Evolutionary conservation across 2,113 vertebrate species (phyloP).

Genomic region (Xenotilapia flavipinnis): DNA sequence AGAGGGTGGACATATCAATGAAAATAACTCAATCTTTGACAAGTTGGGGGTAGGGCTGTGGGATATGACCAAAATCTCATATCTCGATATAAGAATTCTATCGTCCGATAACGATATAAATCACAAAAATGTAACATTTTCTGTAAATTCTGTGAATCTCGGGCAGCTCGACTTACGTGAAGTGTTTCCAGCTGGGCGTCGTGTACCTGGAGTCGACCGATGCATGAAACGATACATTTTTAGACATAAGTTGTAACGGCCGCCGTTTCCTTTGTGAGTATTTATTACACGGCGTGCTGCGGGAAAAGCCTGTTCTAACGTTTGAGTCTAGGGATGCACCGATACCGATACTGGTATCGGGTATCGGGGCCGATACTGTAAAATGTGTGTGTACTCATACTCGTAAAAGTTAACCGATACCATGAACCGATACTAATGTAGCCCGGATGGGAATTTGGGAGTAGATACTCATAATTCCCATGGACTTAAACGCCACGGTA

Average conservation of each 20-base stretch:
- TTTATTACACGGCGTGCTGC: fast-evolving
- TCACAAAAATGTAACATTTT: background rate
- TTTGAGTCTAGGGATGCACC: no score
- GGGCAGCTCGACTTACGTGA: fast-evolving
- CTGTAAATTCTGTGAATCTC: background rate
- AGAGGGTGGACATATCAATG: background rate
- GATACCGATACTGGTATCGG: no score
- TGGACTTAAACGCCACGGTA: no score
- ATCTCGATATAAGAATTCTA: fast-evolving
- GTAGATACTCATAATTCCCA: no score
- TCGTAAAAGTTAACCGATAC: no score
- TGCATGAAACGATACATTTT: background rate
- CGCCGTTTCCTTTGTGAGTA: no score
- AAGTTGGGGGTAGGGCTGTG: background rate
- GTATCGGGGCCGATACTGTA: no score
- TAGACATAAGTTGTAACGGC: fast-evolving
- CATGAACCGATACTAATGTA: no score
- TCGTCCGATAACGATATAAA: background rate
- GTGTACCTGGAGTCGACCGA: fast-evolving
- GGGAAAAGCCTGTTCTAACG: no score
- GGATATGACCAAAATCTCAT: background rate
- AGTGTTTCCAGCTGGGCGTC: fast-evolving
- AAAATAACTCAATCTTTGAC: background rate
- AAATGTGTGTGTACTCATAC: no score
- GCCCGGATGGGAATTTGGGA: no score